Evolutionary conservation across 2,113 vertebrate species (phyloP).

Genomic region (Pycnonotus jocosus): DNA sequence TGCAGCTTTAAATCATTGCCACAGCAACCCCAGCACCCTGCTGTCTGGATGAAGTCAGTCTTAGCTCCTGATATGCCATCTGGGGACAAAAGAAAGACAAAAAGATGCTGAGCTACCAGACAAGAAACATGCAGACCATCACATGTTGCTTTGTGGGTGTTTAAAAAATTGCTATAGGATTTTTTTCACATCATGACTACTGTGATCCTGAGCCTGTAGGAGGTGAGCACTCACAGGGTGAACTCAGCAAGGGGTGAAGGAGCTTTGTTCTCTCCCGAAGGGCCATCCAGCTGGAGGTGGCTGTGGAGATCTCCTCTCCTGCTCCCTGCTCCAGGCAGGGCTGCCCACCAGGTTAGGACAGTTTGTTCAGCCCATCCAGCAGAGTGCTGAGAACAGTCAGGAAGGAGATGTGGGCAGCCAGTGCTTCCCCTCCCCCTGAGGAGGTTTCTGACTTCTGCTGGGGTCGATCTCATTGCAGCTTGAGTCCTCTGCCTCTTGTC

Average conservation of each 20-base stretch:
- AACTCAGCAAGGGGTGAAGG: background rate
- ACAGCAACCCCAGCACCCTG: background rate
- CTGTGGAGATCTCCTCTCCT: background rate
- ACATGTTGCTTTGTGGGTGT: background rate
- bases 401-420: background rate
- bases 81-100: background rate
- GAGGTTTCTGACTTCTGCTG: background rate
- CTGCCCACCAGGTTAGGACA: background rate
- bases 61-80: background rate
- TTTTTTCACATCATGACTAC: background rate
- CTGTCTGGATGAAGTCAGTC: background rate
- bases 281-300: background rate
- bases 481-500: background rate
- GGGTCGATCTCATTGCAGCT: background rate
- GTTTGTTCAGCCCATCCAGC: background rate
- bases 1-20: background rate
- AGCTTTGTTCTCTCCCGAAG: background rate
- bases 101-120: background rate
- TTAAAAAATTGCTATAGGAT: background rate
- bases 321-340: background rate
- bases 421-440: accelerated
- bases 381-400: background rate
- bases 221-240: background rate
- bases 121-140: background rate
- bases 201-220: background rate